phyloP scores from a whole-genome alignment of 1,140 invertebrate species.

The Halictus rubicundus region DNA sequence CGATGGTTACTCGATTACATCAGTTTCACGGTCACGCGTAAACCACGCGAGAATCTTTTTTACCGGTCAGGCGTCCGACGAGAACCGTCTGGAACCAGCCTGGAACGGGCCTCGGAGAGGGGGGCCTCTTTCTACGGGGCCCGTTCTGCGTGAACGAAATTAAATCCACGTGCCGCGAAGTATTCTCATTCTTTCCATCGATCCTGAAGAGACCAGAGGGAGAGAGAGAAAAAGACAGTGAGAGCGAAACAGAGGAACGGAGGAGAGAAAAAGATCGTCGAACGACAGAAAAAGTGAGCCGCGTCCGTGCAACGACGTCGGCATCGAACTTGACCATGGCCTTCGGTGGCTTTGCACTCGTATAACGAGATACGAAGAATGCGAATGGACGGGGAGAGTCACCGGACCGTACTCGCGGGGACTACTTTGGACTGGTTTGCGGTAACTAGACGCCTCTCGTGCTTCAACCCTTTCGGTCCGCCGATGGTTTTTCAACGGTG shows the following conservation, averaged over 20 bases:
- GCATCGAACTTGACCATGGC: slow-evolving; percentile 66
- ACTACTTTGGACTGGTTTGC: slow-evolving; percentile 49
- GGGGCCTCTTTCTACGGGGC: not conserved
- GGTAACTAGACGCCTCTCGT: slow-evolving; percentile 46
- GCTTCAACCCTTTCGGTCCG: too few relatives aligned
- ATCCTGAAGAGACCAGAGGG: not conserved
- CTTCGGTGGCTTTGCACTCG: slow-evolving; percentile 58
- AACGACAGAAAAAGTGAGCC: slow-evolving; percentile 56
- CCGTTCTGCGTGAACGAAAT: slow-evolving; percentile 46
- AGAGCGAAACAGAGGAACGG: not conserved
- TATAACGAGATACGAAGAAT: slow-evolving; percentile 67
- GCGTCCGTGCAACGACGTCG: slow-evolving; percentile 54
- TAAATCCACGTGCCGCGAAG: slow-evolving; percentile 57
- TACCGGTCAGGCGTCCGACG: not conserved
- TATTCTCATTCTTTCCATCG: slow-evolving; percentile 46
- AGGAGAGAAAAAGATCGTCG: slow-evolving; percentile 39
- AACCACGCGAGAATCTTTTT: slow-evolving; percentile 4
- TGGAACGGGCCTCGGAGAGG: too few relatives aligned
- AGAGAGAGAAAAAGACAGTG: not conserved
- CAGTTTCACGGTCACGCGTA: not conserved
- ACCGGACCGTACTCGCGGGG: slow-evolving; percentile 52
- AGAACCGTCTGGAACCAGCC: slow-evolving; percentile 2
- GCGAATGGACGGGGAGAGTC: slow-evolving; percentile 56
- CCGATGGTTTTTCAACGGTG: too few relatives aligned
- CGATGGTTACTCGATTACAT: not conserved